These are phyloP conservation scores for Venusia cambrica DNA, from an alignment of 2,888 invertebrate genomes.

Conservation along the genomic window DNA sequence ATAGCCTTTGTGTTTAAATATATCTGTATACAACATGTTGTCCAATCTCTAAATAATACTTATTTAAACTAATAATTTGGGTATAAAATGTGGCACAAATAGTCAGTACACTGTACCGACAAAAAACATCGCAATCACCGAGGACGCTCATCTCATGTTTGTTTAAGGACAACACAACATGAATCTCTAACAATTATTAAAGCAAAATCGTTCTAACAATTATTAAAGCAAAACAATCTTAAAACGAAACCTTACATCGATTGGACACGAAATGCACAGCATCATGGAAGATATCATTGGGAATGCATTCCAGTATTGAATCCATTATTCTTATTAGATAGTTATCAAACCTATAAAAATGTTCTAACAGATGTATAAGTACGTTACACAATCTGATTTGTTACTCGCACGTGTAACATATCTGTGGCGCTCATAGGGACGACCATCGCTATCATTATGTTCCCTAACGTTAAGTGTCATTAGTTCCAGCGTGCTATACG, in stretches of 20 bases:
- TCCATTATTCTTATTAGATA: slow-evolving; percentile 41
- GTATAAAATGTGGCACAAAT: slow-evolving; percentile 35
- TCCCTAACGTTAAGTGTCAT: slow-evolving; percentile 36
- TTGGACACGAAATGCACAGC: slow-evolving; percentile 56
- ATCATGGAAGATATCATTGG: slow-evolving; percentile 59
- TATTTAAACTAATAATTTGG: slow-evolving; percentile 28
- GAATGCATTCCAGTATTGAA: slow-evolving; percentile 65
- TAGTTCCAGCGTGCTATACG: slow-evolving; percentile 48
- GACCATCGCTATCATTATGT: slow-evolving; percentile 44
- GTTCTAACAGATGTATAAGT: slow-evolving; percentile 58
- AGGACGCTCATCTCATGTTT: slow-evolving; percentile 28
- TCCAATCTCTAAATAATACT: slow-evolving; percentile 27
- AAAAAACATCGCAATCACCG: slow-evolving; percentile 41
- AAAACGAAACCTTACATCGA: slow-evolving; percentile 30
- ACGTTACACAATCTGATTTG: slow-evolving; percentile 41
- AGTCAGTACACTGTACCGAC: slow-evolving; percentile 24
- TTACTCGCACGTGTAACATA: slow-evolving; percentile 38
- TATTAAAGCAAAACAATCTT: slow-evolving; percentile 25
- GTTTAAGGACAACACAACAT: slow-evolving; percentile 40
- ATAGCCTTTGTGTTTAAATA: slow-evolving; percentile 36
- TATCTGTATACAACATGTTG: slow-evolving; percentile 30
- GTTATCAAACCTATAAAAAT: slow-evolving; percentile 65
- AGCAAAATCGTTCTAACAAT: slow-evolving; percentile 23
- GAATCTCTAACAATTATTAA: slow-evolving; percentile 21
- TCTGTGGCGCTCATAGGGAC: slow-evolving; percentile 43